phyloP scores from a whole-genome alignment of 2,888 invertebrate genomes.

The Epicampocera succincta region DNA sequence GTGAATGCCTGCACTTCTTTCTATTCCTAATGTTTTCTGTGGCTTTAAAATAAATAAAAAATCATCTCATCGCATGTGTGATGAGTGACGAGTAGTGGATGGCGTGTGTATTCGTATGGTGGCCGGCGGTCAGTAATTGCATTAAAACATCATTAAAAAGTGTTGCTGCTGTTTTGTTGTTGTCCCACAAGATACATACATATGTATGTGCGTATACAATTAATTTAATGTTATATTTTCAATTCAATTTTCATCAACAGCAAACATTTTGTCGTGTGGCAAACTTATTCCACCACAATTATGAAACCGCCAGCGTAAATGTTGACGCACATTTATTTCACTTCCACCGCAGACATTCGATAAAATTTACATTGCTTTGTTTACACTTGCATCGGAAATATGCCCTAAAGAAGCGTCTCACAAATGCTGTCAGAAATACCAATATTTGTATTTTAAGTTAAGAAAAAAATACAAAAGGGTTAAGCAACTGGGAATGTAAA shows the following conservation, averaged over 20 bases:
- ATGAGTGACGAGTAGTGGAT: not conserved
- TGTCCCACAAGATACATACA: constrained; percentile 16
- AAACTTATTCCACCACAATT: constrained; percentile 62
- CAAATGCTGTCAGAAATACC: too few species aligned
- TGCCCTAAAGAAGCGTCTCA: too few species aligned
- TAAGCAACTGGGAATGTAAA: too few species aligned
- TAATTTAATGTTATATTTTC: constrained; percentile 63
- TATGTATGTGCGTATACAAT: not conserved
- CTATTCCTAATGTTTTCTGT: constrained; percentile 13
- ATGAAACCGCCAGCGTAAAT: constrained; percentile 67
- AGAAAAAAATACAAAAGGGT: too few species aligned
- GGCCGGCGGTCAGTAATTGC: constrained; percentile 68
- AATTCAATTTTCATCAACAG: constrained; percentile 63
- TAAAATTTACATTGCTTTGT: constrained; percentile 3
- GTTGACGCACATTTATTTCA: constrained; percentile 65
- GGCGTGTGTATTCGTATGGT: constrained; percentile 50
- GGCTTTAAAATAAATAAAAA: constrained; percentile 12
- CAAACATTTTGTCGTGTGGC: constrained; percentile 69
- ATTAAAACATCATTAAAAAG: constrained; percentile 61
- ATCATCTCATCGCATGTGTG: too few species aligned
- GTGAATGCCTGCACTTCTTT: constrained; percentile 27
- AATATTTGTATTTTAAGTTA: too few species aligned
- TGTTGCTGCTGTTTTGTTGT: constrained; percentile 44
- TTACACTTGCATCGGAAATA: constrained; percentile 26
- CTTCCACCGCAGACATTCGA: constrained; percentile 37